Percentiles rank a stretch among this genome's conserved stretches.
phyloP scores from a whole-genome alignment of 2,888 invertebrate species.

The Philaethria dido region DNA sequence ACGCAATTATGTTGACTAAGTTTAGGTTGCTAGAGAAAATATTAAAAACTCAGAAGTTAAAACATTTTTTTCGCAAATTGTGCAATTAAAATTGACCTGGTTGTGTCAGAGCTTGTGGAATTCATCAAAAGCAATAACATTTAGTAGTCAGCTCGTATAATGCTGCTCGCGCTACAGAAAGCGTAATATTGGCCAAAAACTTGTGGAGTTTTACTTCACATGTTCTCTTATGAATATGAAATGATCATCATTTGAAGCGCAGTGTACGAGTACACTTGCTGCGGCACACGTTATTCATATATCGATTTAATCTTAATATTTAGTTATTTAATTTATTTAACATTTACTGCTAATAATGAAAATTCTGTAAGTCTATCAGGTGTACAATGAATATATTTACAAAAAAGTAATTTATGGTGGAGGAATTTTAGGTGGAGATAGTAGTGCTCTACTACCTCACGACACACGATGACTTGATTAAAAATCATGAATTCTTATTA shows the following conservation, averaged over 20 bases:
- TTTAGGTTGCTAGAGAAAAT: not conserved
- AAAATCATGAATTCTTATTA: too few relatives aligned
- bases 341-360: not conserved
- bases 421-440: too few relatives aligned
- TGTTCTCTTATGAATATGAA: constrained; percentile 11
- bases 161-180: not conserved
- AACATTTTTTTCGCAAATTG: constrained; percentile 2
- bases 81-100: constrained; percentile 10
- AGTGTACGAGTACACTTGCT: not conserved
- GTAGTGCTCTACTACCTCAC: too few relatives aligned
- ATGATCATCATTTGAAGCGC: not conserved
- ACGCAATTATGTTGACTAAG: not conserved
- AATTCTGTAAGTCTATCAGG: not conserved
- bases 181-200: constrained; percentile 25
- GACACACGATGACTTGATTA: too few relatives aligned
- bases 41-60: not conserved
- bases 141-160: not conserved
- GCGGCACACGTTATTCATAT: not conserved
- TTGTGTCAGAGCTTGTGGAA: not conserved
- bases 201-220: constrained; percentile 18
- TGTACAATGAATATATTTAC: too few relatives aligned
- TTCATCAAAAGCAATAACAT: constrained; percentile 26
- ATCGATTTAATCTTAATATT: not conserved
- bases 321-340: not conserved
- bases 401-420: too few relatives aligned